Percentiles rank a stretch among this genome's conserved stretches.
These are phyloP conservation scores for Addax nasomaculatus DNA, from an alignment of 2,113 vertebrate species.

Conservation along the genomic window DNA sequence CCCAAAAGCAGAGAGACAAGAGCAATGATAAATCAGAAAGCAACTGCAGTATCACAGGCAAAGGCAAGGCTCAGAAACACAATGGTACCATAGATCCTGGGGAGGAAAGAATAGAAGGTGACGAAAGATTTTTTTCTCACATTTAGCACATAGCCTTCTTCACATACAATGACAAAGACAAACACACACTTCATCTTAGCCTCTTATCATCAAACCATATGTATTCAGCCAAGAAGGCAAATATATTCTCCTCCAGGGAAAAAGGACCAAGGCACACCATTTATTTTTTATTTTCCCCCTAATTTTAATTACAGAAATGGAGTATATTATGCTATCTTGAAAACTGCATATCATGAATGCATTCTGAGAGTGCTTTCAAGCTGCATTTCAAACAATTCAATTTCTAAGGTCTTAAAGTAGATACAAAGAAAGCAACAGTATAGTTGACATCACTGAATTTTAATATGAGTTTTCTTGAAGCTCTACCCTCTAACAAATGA, in stretches of 20 bases:
- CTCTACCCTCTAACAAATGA: slow-evolving; percentile 54
- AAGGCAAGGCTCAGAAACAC: neutral
- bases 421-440: slow-evolving; percentile 65
- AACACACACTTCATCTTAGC: neutral
- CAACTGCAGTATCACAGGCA: neutral
- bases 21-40: neutral
- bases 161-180: neutral
- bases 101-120: neutral
- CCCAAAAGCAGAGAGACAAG: neutral
- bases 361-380: slow-evolving; percentile 75
- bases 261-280: slow-evolving; percentile 59
- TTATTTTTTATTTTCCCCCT: slow-evolving; percentile 80
- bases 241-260: slow-evolving; percentile 50
- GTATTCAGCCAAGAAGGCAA: slow-evolving; percentile 12
- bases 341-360: slow-evolving; percentile 76
- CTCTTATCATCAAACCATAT: neutral
- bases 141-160: slow-evolving; percentile 3
- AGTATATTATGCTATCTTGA: slow-evolving; percentile 79
- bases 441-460: slow-evolving; percentile 71
- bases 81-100: neutral
- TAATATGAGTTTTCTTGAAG: slow-evolving; percentile 63
- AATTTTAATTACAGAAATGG: slow-evolving; percentile 83
- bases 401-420: slow-evolving; percentile 77
- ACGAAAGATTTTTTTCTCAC: neutral
- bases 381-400: slow-evolving; percentile 77